Evolutionary conservation across 2,797 vertebrate species (phyloP), one percentile per base, ranked within the genome.

Genomic region (Eulemur albifrons): DNA sequence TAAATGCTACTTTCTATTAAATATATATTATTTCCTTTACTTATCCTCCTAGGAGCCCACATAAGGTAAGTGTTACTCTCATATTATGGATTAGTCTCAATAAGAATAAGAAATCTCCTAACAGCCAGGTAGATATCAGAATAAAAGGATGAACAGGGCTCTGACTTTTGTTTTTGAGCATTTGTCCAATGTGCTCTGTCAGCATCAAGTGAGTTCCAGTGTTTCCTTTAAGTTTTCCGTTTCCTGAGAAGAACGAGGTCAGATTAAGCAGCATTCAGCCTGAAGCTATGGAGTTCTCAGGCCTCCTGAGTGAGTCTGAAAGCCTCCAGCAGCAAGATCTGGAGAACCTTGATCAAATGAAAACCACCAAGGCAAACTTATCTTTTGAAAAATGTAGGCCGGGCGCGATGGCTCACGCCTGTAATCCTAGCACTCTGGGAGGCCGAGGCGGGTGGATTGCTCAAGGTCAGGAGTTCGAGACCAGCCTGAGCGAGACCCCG

Each of bases 251-350:
- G 86, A 97, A 97, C 23, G 87, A 91, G 83, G 88, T 97, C 96
- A 96, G 80, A 80, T 89, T 96, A 97, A 72, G 76, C 65, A 75
- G 35, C 18, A 57, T 91, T 91, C 82, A 48, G 30, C 61, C 88
- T 38, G 67, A 95, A 93, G 59, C 54, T 83, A 45, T 13, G 23
- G 18, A 77, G 88, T 90, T 70, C 69, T 45, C 50, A 77, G 23
- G 10, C 69, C 35, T 96, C 38, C 89, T 87, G 65, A 92, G 61
- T 92, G 75, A 83, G 52, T 82, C 50, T 45, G 54, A 93, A 94
- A 94, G 20, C 8, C 61, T 59, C 61, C 2, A 3, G 93, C 95
- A 97, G 96, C 97, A 97, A 95, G 90, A 93, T 94, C 32, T 92
- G 43, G 54, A 95, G 65, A 92, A 93, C 72, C 27, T 61, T 50